Evolutionary conservation across 1,140 invertebrate genomes (phyloP).

Genomic region (Leptinotarsa lineolata): DNA sequence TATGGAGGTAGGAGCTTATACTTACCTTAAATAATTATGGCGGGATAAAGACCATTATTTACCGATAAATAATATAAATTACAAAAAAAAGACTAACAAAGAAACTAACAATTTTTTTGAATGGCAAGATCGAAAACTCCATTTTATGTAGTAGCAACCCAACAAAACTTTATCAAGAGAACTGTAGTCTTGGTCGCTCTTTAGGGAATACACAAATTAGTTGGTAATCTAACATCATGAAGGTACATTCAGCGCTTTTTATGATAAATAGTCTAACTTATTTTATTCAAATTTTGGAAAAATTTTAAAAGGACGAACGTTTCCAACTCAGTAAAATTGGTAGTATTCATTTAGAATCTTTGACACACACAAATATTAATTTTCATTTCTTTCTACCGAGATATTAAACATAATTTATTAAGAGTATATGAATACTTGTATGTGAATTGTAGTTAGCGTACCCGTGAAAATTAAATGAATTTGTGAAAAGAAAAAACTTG

Average conservation of each 20-base stretch:
- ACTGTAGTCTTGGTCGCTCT: slow-evolving; percentile 25
- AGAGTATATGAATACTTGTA: too few relatives aligned
- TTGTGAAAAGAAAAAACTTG: too few relatives aligned
- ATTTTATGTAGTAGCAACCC: slow-evolving; percentile 6
- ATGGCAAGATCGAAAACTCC: slow-evolving; percentile 45
- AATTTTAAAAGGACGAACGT: too few relatives aligned
- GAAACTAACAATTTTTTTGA: slow-evolving; percentile 32
- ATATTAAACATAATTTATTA: too few relatives aligned
- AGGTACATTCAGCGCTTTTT: background rate
- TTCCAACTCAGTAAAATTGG: too few relatives aligned
- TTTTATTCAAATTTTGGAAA: background rate
- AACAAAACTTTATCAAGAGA: slow-evolving; percentile 38
- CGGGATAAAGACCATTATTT: slow-evolving; percentile 37
- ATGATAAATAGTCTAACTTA: background rate
- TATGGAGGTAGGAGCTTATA: slow-evolving; percentile 30
- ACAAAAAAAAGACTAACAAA: slow-evolving; percentile 27
- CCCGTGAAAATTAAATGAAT: too few relatives aligned
- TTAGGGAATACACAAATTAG: background rate
- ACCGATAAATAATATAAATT: slow-evolving; percentile 44
- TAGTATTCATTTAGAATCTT: background rate
- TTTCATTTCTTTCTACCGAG: too few relatives aligned
- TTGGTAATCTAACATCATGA: background rate
- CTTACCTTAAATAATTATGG: slow-evolving; percentile 46
- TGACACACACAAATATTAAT: too few relatives aligned
- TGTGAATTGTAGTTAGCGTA: too few relatives aligned